Conservation (phyloP, 2,113 vertebrate genomes). For the Elaphurus davidianus region DNA sequence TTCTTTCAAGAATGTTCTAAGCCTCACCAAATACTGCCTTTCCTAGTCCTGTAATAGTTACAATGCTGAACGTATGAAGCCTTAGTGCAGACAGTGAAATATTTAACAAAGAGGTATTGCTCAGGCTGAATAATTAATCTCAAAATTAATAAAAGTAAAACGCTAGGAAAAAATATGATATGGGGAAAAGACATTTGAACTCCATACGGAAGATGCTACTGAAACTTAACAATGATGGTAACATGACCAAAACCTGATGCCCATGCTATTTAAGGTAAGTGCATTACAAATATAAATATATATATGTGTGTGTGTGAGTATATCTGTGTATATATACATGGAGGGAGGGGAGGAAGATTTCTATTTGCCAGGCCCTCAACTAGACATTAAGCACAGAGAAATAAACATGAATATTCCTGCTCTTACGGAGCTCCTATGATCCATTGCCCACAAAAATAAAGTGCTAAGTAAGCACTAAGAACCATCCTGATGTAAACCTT, state of each 20-base stretch:
- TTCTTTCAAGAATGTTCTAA: background rate
- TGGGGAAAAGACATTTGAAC: background rate
- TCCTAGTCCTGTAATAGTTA: background rate
- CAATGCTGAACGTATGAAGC: background rate
- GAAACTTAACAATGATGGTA: background rate
- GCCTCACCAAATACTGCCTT: background rate
- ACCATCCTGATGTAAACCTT: background rate
- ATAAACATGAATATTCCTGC: background rate
- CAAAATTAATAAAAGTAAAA: background rate
- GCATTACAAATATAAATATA: background rate
- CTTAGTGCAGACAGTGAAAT: background rate
- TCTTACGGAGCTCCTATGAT: background rate
- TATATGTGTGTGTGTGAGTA: accelerated
- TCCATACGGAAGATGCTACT: background rate
- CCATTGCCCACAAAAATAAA: background rate
- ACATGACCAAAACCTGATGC: background rate
- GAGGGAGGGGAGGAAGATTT: background rate
- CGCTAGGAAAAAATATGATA: background rate
- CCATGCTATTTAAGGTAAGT: background rate
- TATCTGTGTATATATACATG: too few relatives aligned
- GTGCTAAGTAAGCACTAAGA: background rate
- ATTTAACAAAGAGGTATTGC: background rate
- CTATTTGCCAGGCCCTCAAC: background rate
- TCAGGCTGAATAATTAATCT: background rate
- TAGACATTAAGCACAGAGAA: background rate